Evolutionary conservation across 1,140 invertebrate species (phyloP).

Genomic region (Chrysoperla carnea): DNA sequence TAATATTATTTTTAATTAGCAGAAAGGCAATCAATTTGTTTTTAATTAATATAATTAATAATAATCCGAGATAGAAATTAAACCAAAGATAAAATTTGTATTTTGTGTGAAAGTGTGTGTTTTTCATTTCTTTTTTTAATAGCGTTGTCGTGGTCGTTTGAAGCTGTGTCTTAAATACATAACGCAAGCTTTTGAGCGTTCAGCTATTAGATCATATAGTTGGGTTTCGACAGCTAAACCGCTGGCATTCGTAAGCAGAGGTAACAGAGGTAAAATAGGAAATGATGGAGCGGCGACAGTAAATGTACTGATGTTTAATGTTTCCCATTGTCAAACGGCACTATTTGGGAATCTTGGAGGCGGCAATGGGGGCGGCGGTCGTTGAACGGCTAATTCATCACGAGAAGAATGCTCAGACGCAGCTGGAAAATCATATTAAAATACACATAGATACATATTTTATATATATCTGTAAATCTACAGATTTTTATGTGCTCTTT

Average conservation of each 20-base stretch:
- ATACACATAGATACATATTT: too few relatives aligned
- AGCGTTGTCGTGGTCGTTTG: constrained; percentile 16
- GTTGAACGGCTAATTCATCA: constrained; percentile 8
- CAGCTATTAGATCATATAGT: constrained; percentile 28
- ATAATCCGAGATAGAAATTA: too few relatives aligned
- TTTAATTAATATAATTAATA: too few relatives aligned
- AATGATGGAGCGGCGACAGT: constrained; percentile 22
- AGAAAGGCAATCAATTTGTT: too few relatives aligned
- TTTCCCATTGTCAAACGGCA: constrained; percentile 48
- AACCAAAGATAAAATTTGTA: not conserved
- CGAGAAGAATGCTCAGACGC: constrained; percentile 16
- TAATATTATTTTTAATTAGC: too few relatives aligned
- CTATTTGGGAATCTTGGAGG: constrained; percentile 43
- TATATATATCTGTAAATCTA: too few relatives aligned
- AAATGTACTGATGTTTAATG: constrained; percentile 29
- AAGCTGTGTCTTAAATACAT: constrained; percentile 26
- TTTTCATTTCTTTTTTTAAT: not conserved
- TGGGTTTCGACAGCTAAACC: constrained; percentile 26
- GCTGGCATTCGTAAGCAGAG: constrained; percentile 15
- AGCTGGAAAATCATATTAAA: constrained; percentile 8
- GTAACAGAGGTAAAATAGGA: constrained; percentile 18
- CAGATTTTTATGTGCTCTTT: too few relatives aligned
- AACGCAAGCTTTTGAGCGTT: constrained; percentile 30
- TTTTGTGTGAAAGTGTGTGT: not conserved
- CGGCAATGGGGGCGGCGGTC: constrained; percentile 42